Percentiles rank a stretch among this genome's conserved stretches.
Conservation (phyloP, 2,888 invertebrate genomes). For the Sialis fuliginosa region DNA sequence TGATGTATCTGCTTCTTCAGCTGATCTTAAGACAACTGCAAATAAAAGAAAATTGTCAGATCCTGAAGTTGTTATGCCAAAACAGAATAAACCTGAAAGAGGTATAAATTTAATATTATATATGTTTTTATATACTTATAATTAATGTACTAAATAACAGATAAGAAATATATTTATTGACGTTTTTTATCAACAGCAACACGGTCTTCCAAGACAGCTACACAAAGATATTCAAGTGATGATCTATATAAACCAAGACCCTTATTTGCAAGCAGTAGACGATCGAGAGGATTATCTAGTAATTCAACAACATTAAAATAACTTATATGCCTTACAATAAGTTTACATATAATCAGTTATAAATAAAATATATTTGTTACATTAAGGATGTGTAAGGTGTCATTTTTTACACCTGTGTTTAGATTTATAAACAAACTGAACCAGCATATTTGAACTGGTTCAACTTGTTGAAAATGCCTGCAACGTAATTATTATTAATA, state of each 20-base stretch:
- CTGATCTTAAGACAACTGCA: constrained; percentile 2
- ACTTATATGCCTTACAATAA: no score
- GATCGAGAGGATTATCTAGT: constrained; percentile 21
- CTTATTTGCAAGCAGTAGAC: constrained; percentile 32
- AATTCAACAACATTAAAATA: background rate
- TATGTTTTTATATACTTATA: background rate
- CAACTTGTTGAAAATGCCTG: no score
- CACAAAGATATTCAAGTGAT: constrained; percentile 45
- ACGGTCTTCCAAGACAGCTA: background rate
- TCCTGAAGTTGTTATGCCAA: background rate
- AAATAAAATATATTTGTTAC: no score
- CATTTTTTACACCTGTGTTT: no score
- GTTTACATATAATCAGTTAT: no score
- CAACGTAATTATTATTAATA: no score
- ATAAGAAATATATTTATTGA: background rate
- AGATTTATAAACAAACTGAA: no score
- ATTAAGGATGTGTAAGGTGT: no score
- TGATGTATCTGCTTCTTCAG: constrained; percentile 20
- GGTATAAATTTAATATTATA: background rate
- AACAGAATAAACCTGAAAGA: background rate
- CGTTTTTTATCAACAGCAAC: background rate
- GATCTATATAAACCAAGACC: constrained; percentile 56
- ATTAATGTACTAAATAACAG: no score
- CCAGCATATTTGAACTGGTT: no score
- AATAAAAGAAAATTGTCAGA: background rate